Evolutionary conservation across 2,888 invertebrate genomes (phyloP).

Genomic region (Drosophila borealis): DNA sequence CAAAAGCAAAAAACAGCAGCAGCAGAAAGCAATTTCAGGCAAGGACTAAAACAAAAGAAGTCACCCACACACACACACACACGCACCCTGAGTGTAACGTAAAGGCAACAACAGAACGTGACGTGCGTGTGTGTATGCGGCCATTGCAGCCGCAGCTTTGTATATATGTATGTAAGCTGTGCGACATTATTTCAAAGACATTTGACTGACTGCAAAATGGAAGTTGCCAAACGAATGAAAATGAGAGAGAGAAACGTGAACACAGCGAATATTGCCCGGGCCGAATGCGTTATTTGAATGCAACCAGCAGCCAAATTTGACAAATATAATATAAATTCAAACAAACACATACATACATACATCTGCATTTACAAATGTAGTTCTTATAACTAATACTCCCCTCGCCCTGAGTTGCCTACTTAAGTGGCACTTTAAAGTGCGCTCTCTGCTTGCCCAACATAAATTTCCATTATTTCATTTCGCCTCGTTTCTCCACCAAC

Average conservation of each 20-base stretch:
- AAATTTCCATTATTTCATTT: constrained; percentile 75
- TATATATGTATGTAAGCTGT: constrained; percentile 3
- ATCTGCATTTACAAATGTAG: constrained; percentile 7
- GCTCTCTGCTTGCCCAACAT: constrained; percentile 62
- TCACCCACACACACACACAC: constrained; percentile 33
- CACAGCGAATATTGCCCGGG: constrained; percentile 17
- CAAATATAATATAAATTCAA: constrained; percentile 16
- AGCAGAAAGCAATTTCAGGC: constrained; percentile 54
- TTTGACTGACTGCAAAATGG: constrained; percentile 59
- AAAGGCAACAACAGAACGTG: constrained; percentile 44
- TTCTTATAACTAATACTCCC: constrained; percentile 28
- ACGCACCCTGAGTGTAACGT: constrained; percentile 22
- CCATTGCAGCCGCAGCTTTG: constrained; percentile 40
- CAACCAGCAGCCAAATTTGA: constrained; percentile 43
- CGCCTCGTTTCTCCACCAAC: constrained; percentile 51
- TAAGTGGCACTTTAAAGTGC: constrained; percentile 55
- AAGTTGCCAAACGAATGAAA: constrained; percentile 6
- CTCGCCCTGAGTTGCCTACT: constrained; percentile 13
- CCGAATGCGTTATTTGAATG: constrained; percentile 32
- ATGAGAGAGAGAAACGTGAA: constrained; percentile 11
- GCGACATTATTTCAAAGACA: constrained; percentile 57
- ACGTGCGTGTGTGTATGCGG: constrained; percentile 30
- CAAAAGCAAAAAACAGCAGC: constrained; percentile 45
- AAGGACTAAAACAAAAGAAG: constrained; percentile 68
- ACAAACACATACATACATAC: not conserved